These are phyloP conservation scores for Cyprinus carpio DNA, from an alignment of 2,113 vertebrate species.

Conservation along the genomic window DNA sequence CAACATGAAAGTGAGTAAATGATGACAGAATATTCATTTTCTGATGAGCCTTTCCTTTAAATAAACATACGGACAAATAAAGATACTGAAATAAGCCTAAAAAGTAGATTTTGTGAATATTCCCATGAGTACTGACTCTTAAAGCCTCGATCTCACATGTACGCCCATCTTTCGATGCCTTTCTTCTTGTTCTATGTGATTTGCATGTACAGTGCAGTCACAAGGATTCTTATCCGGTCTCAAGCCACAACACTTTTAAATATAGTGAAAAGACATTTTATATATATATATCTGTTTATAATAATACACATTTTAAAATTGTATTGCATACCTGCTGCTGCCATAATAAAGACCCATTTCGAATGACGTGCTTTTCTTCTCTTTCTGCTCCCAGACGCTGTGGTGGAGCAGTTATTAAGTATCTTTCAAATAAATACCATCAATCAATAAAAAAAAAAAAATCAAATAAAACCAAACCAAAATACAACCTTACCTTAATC, in stretches of 20 bases:
- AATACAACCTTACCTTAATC: no score
- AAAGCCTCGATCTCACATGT: neutral
- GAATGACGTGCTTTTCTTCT: no score
- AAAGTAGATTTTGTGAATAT: neutral
- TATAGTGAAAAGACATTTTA: neutral
- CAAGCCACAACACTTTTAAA: neutral
- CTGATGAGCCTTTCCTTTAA: neutral
- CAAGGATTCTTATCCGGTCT: neutral
- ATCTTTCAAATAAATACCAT: no score
- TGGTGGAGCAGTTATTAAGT: no score
- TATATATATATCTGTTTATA: no score
- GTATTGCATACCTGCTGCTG: no score
- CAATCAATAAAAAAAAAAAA: no score
- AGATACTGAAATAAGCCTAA: neutral
- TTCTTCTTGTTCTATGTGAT: neutral
- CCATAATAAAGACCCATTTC: no score
- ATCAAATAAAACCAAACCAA: no score
- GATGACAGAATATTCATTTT: neutral
- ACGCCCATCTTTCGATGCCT: neutral
- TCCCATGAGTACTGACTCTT: neutral
- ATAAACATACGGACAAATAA: neutral
- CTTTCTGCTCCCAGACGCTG: no score
- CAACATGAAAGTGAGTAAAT: neutral
- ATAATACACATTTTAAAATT: no score
- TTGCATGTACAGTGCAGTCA: constrained; percentile 15